Conservation (phyloP, 2,888 invertebrate species). For the Prosapia bicincta region DNA sequence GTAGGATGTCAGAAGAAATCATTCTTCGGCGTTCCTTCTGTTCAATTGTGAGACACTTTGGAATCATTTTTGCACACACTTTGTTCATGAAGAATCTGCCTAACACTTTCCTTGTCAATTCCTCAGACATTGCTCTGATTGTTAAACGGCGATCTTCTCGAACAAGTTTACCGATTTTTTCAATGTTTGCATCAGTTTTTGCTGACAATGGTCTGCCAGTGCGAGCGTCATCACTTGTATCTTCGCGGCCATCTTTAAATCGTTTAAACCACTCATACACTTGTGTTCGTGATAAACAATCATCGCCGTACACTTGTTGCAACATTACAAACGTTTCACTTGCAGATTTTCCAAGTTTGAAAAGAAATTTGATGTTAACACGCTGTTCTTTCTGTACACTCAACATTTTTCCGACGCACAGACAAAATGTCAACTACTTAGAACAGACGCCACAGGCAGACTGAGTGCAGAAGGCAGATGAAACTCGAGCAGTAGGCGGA, state of each 20-base stretch:
- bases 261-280: not conserved
- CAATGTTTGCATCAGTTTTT: not conserved
- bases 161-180: not conserved
- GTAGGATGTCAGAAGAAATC: conserved; percentile 19
- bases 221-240: not conserved
- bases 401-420: not conserved
- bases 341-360: not conserved
- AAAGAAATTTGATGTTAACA: not conserved
- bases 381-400: not conserved
- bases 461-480: no score
- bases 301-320: not conserved
- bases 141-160: no score
- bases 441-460: no score
- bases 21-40: conserved; percentile 9
- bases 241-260: not conserved
- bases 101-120: not conserved
- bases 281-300: not conserved
- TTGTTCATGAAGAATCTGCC: not conserved
- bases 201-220: not conserved
- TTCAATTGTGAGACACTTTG: conserved; percentile 8
- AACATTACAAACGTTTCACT: no score
- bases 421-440: no score
- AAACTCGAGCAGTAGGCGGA: no score
- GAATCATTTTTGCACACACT: not conserved
- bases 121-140: not conserved